A percentile compares a stretch with the other conserved stretches of the same genome.
Evolutionary conservation across 2,113 vertebrate species (phyloP).

Genomic region (Eubucco bourcierii): DNA sequence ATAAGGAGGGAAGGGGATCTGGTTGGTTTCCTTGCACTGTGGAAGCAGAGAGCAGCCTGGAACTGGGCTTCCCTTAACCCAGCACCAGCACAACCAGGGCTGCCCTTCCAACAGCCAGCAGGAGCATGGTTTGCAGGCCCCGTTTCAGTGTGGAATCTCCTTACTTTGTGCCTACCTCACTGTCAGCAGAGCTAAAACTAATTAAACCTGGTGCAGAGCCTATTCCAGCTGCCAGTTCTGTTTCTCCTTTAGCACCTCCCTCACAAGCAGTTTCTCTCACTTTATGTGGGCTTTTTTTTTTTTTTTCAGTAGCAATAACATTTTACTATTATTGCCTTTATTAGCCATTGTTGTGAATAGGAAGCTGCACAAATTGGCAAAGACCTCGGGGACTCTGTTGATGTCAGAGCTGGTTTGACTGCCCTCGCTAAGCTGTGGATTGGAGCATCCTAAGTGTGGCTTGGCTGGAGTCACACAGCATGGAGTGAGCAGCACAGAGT

Average conservation of each 20-base stretch:
- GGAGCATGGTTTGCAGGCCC: background rate
- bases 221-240: background rate
- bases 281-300: background rate
- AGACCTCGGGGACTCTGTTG: background rate
- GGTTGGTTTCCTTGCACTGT: conserved; percentile 45
- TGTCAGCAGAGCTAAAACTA: background rate
- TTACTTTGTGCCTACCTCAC: background rate
- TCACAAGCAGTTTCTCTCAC: background rate
- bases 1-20: background rate
- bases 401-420: background rate
- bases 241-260: background rate
- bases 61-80: background rate
- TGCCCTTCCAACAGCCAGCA: background rate
- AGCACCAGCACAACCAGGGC: background rate
- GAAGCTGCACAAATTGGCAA: background rate
- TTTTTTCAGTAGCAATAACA: background rate
- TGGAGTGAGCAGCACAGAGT: background rate
- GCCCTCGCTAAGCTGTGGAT: background rate
- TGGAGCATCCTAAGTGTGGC: background rate
- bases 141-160: background rate
- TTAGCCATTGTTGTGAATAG: background rate
- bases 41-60: background rate
- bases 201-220: background rate
- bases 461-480: background rate
- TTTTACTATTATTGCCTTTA: background rate